A percentile compares a stretch with the other conserved stretches of the same genome.
Conservation (phyloP, 1,140 invertebrate genomes). For the Brachionus manjavacas region DNA sequence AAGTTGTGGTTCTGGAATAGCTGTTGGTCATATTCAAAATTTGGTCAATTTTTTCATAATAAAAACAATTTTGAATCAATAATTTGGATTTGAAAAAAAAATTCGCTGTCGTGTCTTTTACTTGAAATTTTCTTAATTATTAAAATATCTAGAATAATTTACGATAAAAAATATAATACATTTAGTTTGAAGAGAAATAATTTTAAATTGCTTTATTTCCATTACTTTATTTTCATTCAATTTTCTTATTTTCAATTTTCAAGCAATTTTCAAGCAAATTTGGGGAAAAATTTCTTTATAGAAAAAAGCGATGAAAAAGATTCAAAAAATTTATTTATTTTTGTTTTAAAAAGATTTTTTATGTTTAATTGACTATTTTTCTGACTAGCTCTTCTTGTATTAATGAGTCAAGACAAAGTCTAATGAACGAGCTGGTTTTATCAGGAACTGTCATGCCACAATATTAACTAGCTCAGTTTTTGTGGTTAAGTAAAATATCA, state of each 20-base stretch:
- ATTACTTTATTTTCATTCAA: background rate
- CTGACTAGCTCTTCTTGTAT: too few relatives aligned
- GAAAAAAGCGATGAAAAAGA: too few relatives aligned
- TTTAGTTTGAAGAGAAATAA: background rate
- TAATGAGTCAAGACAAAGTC: too few relatives aligned
- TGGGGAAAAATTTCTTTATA: too few relatives aligned
- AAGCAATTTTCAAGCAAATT: background rate
- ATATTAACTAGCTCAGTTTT: too few relatives aligned
- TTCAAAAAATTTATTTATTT: too few relatives aligned
- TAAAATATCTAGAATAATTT: background rate
- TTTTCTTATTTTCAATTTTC: background rate
- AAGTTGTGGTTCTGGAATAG: background rate
- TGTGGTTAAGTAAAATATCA: too few relatives aligned
- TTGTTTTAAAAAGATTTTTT: too few relatives aligned
- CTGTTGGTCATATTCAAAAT: background rate
- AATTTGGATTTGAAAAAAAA: background rate
- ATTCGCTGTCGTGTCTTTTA: conserved; percentile 15
- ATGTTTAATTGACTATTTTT: too few relatives aligned
- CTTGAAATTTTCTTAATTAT: background rate
- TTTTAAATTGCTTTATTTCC: background rate
- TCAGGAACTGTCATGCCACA: too few relatives aligned
- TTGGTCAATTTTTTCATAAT: background rate
- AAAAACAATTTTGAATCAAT: background rate
- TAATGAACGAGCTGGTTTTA: too few relatives aligned
- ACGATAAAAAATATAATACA: background rate